Percentiles rank a stretch among this genome's conserved stretches.
These are phyloP conservation scores for Eudasyphora cyanicolor DNA, from an alignment of 2,888 invertebrate genomes.

Conservation along the genomic window DNA sequence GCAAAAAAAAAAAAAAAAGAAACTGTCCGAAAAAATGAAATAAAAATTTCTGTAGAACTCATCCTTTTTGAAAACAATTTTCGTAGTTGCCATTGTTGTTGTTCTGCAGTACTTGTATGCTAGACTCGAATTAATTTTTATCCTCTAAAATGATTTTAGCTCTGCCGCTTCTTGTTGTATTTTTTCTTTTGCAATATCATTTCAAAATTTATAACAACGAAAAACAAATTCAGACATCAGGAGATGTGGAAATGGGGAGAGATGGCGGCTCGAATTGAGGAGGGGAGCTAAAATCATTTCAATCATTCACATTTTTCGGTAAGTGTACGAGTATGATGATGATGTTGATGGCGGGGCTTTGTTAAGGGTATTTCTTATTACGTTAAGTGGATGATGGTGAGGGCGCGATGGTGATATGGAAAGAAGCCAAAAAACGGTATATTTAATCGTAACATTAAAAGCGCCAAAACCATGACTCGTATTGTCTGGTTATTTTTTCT, in stretches of 20 bases:
- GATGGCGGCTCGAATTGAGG: not conserved
- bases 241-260: no score
- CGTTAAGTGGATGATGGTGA: constrained; percentile 74
- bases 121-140: constrained; percentile 68
- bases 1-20: no score
- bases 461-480: constrained; percentile 48
- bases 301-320: not conserved
- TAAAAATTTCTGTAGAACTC: not conserved
- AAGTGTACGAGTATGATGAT: not conserved
- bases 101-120: constrained; percentile 55
- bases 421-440: constrained; percentile 70
- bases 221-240: constrained; percentile 7
- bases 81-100: not conserved
- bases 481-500: constrained; percentile 30
- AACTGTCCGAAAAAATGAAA: constrained; percentile 43
- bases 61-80: constrained; percentile 29
- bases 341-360: constrained; percentile 25
- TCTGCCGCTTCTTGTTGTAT: not conserved
- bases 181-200: constrained; percentile 8
- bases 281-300: not conserved
- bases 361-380: constrained; percentile 72
- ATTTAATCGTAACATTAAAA: constrained; percentile 70
- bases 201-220: constrained; percentile 52
- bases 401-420: constrained; percentile 72
- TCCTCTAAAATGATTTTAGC: constrained; percentile 55